Base-by-base conservation (phyloP, 2,888 invertebrate genomes). In the Rhamphomyia laevipes region DNA sequence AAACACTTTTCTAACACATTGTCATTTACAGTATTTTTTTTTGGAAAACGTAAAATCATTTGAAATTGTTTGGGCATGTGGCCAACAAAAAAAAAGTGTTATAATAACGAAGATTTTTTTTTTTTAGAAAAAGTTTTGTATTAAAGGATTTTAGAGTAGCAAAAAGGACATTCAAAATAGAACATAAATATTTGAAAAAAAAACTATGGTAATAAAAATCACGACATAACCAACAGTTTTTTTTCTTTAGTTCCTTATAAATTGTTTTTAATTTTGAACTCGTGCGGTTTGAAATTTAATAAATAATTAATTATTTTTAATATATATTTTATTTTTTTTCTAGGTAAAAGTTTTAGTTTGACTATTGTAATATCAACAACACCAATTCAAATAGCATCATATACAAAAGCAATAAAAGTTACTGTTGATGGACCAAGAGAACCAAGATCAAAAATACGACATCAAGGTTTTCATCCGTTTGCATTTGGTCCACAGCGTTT, bases 341-440 rank as follows among this genome's bases (percentile, higher is more conserved):
- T 78, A 97, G 97, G 97, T 49, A 97, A 97, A 73, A 95, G 94
- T 63, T 97, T 99, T 74, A 89, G 90, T 40, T 73, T 99, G 66
- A 94, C 94, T 59, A 97, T 99, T 73, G 89, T 91, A 65, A 82
- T 99, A 64, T 88, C 89, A 57, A 90, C 93, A 51, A 81, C 84
- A 45, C 97, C 97, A 10, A 89, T 93, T 33, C 96, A 96, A 76
- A 84, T 97, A 56, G 90, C 92, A 51, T 91, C 95, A n/a, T 95
- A 95, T 70, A 85, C 81, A 65, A 96, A 96, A 71, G 96, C 96
- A 53, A 99, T 99, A 72, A 99, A 99, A 76, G 96, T 99, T 62
- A 99, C 99, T 2, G 97, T 99, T 53, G 99, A 99, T 67, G 99
- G 99, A 48, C 99, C 99, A 1, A 76, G 99, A 56, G 97, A 97